Percentiles rank a stretch among this genome's conserved stretches.
Evolutionary conservation across 2,888 invertebrate genomes (phyloP).

Genomic region (Drosophila melanosoma): DNA sequence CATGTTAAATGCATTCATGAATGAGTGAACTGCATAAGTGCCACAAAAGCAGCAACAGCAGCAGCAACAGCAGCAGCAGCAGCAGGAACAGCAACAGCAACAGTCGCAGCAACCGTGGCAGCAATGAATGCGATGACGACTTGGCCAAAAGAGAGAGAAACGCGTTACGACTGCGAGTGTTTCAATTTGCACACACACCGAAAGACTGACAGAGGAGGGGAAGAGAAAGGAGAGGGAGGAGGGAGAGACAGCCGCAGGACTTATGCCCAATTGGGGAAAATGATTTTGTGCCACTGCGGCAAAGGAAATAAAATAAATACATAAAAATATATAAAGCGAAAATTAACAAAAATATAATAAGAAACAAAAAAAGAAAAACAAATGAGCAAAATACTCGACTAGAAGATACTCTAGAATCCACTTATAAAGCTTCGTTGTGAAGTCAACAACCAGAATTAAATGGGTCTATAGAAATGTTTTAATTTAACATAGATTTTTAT

Average conservation of each 20-base stretch:
- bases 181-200: slow-evolving; percentile 65
- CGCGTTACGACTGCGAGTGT: slow-evolving; percentile 69
- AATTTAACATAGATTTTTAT: not conserved
- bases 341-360: slow-evolving; percentile 17
- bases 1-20: slow-evolving; percentile 80
- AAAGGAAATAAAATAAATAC: slow-evolving; percentile 54
- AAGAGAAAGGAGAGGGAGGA: not conserved
- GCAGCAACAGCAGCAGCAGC: slow-evolving; percentile 23
- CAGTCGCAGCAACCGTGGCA: slow-evolving; percentile 25
- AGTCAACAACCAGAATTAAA: not conserved
- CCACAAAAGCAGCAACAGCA: slow-evolving; percentile 37
- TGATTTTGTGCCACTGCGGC: slow-evolving; percentile 78
- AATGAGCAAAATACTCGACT: not conserved
- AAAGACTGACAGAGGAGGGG: not conserved
- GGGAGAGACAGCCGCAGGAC: slow-evolving; percentile 56
- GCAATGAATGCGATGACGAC: slow-evolving; percentile 42
- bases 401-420: not conserved
- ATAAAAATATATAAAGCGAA: slow-evolving; percentile 23
- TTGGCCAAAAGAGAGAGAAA: slow-evolving; percentile 37
- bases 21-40: slow-evolving; percentile 75
- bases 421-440: not conserved
- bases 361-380: slow-evolving; percentile 7
- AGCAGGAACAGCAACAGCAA: slow-evolving; percentile 26
- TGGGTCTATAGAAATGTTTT: rapidly evolving
- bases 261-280: slow-evolving; percentile 79